A percentile compares a stretch with the other conserved stretches of the same genome.
Conservation (phyloP, 2,113 vertebrate genomes). For the Herpetotheres cachinnans region DNA sequence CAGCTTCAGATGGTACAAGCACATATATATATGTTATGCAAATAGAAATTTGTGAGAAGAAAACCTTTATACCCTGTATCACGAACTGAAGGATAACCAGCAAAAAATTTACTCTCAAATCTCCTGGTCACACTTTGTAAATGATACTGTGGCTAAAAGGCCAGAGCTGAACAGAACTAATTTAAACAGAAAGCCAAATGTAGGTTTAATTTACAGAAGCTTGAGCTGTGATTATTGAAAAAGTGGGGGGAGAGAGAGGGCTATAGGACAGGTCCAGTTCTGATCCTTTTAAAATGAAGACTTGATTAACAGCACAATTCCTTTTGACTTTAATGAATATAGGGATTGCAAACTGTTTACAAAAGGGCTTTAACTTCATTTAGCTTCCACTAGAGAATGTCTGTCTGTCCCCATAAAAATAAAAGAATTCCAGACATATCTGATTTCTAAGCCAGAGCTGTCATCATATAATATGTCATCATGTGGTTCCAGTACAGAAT, state of each 20-base stretch:
- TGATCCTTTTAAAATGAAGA: constrained; percentile 36
- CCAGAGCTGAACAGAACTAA: neutral
- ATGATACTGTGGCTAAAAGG: neutral
- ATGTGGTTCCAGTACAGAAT: neutral
- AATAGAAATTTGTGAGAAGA: neutral
- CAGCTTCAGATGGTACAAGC: neutral
- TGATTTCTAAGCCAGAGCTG: constrained; percentile 16
- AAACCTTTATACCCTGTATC: neutral
- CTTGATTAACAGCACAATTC: constrained; percentile 8
- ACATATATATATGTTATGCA: neutral
- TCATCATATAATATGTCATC: neutral
- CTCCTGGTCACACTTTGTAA: neutral
- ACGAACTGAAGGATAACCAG: neutral
- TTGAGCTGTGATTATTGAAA: neutral
- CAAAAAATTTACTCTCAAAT: neutral
- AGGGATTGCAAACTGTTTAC: constrained; percentile 24
- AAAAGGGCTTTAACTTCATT: neutral
- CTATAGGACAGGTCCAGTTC: neutral
- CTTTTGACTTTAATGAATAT: neutral
- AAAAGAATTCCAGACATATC: neutral
- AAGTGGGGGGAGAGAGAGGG: neutral
- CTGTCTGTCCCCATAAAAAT: neutral
- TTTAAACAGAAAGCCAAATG: neutral
- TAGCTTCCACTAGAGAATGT: neutral
- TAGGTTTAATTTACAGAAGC: neutral